Evolutionary conservation across 2,797 vertebrate species (phyloP).

Genomic region (Menidia menidia): DNA sequence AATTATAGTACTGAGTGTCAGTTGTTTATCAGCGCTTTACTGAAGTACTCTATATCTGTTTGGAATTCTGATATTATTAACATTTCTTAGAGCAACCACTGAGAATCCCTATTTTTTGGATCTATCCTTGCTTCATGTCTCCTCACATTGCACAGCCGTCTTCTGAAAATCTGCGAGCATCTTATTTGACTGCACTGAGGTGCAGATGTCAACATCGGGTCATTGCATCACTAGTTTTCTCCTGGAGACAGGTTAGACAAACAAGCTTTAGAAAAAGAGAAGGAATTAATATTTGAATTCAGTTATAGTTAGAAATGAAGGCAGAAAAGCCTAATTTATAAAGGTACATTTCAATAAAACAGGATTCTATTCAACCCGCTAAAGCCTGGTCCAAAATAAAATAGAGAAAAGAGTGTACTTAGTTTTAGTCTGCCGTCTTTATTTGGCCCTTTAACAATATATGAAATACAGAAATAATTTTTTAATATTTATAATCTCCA

Average conservation of each 20-base stretch:
- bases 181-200: slow-evolving; percentile 57
- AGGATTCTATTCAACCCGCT: slow-evolving; percentile 1
- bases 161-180: slow-evolving; percentile 32
- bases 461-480: too few species aligned
- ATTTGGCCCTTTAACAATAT: too few species aligned
- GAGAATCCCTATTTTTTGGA: slow-evolving; percentile 30
- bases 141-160: slow-evolving; percentile 21
- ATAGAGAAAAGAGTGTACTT: too few species aligned
- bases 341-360: slow-evolving; percentile 47
- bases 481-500: too few species aligned
- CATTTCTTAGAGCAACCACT: slow-evolving; percentile 19
- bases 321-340: slow-evolving; percentile 20
- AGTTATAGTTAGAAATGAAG: slow-evolving; percentile 53
- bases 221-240: slow-evolving; percentile 62
- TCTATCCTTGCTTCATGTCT: slow-evolving; percentile 33
- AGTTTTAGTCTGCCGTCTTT: too few species aligned
- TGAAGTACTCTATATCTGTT: slow-evolving; percentile 1
- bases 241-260: slow-evolving; percentile 55
- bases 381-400: too few species aligned
- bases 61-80: slow-evolving; percentile 1
- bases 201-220: slow-evolving; percentile 63
- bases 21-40: background rate
- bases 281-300: slow-evolving; percentile 64
- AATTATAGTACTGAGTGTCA: background rate
- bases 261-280: slow-evolving; percentile 50